Percentiles rank a stretch among this genome's conserved stretches.
These are phyloP conservation scores for Danio albolineatus DNA, from an alignment of 2,797 vertebrate species.

Conservation along the genomic window DNA sequence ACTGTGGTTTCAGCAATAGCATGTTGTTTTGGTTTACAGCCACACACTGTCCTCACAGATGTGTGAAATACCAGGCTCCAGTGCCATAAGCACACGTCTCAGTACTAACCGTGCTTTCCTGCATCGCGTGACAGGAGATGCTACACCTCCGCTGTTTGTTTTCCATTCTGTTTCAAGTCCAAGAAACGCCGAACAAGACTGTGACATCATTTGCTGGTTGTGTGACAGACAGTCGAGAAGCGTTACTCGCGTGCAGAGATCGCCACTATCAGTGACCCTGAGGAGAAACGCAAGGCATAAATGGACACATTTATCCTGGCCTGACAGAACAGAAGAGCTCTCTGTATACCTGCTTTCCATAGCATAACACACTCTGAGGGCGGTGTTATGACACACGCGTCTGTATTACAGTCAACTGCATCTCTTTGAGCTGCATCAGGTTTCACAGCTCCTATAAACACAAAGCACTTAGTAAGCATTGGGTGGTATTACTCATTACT, in stretches of 20 bases:
- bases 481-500: neutral
- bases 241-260: neutral
- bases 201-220: slow-evolving; percentile 25
- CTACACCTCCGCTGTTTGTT: slow-evolving; percentile 52
- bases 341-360: slow-evolving; percentile 38
- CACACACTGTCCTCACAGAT: slow-evolving; percentile 61
- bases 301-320: slow-evolving; percentile 42
- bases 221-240: slow-evolving; percentile 12
- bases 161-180: slow-evolving; percentile 19
- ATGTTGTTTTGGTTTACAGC: slow-evolving; percentile 50
- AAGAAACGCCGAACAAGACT: slow-evolving; percentile 3
- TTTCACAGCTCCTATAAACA: slow-evolving; percentile 39
- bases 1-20: slow-evolving; percentile 37
- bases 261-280: neutral
- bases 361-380: slow-evolving; percentile 29
- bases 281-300: slow-evolving; percentile 32
- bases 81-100: slow-evolving; percentile 67
- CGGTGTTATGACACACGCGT: slow-evolving; percentile 29
- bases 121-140: slow-evolving; percentile 64
- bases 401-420: slow-evolving; percentile 24
- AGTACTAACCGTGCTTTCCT: slow-evolving; percentile 53
- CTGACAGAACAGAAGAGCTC: slow-evolving; percentile 35
- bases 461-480: neutral
- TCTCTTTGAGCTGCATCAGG: slow-evolving; percentile 41
- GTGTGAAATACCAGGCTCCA: slow-evolving; percentile 75